phyloP scores from a whole-genome alignment of 2,113 vertebrate species.

The Poeciliopsis retropinna region DNA sequence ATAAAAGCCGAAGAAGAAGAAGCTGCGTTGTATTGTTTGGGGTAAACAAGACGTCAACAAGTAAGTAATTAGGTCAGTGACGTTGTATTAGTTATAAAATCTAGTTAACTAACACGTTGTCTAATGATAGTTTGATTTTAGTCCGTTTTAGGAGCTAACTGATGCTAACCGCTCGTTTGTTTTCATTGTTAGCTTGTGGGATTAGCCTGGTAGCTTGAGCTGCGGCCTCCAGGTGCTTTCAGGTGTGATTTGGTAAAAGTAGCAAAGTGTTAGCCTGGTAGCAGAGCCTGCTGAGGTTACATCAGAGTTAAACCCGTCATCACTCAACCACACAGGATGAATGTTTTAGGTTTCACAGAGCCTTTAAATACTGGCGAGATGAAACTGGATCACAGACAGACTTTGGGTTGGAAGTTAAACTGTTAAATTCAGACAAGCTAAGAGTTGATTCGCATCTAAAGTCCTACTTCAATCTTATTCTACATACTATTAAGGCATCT shows the following conservation, averaged over 20 bases:
- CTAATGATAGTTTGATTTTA: background rate
- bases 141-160: background rate
- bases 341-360: slow-evolving; percentile 8
- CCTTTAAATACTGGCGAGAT: slow-evolving; percentile 30
- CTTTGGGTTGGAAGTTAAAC: background rate
- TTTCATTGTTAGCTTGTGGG: background rate
- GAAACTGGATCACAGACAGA: background rate
- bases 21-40: too few species aligned
- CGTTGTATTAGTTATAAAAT: too few species aligned
- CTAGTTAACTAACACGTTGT: background rate
- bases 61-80: background rate
- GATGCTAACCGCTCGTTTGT: background rate
- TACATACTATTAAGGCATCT: background rate
- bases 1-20: slow-evolving; percentile 1
- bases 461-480: too few species aligned
- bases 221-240: background rate
- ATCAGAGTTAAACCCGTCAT: background rate
- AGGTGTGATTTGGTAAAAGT: background rate
- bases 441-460: background rate
- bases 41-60: background rate
- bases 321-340: slow-evolving; percentile 4
- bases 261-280: background rate
- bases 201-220: background rate
- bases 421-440: background rate
- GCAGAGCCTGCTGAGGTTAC: background rate